A percentile compares a stretch with the other conserved stretches of the same genome.
Evolutionary conservation across 23 tunicate species (phyloP).

Genomic region (Aplidium turbinatum): DNA sequence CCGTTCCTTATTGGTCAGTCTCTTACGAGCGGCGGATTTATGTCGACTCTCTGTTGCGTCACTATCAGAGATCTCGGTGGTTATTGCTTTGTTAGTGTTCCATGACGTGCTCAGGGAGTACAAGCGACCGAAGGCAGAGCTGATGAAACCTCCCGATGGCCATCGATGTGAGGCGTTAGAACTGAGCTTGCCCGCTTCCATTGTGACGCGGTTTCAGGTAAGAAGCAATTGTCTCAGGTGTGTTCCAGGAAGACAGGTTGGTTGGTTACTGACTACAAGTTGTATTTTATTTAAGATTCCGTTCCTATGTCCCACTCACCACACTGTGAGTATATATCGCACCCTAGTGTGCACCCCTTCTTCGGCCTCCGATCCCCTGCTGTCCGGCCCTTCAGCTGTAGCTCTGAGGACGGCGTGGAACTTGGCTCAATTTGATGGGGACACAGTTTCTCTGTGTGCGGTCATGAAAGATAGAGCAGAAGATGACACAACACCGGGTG

Average conservation of each 20-base stretch:
- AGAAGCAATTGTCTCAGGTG: neutral
- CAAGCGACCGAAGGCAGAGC: constrained; percentile 7
- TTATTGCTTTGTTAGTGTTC: constrained; percentile 62
- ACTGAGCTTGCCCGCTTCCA: constrained; percentile 71
- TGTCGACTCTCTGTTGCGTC: constrained; percentile 49
- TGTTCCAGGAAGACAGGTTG: neutral
- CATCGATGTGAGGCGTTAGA: neutral
- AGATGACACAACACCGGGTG: no score
- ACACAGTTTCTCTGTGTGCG: constrained; percentile 17
- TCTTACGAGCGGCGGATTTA: constrained; percentile 55
- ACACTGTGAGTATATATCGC: constrained; percentile 71
- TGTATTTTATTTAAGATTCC: constrained; percentile 41
- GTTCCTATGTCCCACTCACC: constrained; percentile 68
- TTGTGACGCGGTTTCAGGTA: constrained; percentile 71
- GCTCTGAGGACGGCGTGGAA: constrained; percentile 60
- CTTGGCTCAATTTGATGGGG: constrained; percentile 36
- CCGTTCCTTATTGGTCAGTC: constrained; percentile 15
- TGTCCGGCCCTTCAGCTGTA: constrained; percentile 57
- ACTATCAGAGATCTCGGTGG: constrained; percentile 37
- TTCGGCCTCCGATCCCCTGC: constrained; percentile 38
- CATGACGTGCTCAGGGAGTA: constrained; percentile 56
- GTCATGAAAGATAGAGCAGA: no score
- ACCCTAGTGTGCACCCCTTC: constrained; percentile 40
- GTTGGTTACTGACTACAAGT: neutral
- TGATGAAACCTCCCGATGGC: neutral